These are phyloP conservation scores for Todiramphus chloris DNA, from an alignment of 2,113 vertebrate species.

Conservation along the genomic window DNA sequence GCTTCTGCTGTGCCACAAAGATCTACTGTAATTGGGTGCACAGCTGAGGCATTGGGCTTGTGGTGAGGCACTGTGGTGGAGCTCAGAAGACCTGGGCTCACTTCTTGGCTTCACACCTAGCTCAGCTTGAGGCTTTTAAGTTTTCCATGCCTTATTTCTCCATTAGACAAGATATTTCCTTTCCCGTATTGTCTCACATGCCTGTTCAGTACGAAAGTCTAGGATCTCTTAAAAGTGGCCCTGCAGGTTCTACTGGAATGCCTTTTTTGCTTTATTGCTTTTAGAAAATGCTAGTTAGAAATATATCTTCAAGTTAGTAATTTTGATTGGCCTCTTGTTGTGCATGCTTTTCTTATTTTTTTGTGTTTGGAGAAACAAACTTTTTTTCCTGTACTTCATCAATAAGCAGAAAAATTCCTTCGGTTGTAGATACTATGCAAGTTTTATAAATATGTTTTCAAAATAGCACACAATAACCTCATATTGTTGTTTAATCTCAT, in stretches of 20 bases:
- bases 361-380: not conserved
- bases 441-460: not conserved
- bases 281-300: not conserved
- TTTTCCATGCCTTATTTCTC: not conserved
- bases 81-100: not conserved
- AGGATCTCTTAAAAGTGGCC: not conserved
- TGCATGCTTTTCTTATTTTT: not conserved
- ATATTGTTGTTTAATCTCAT: not conserved
- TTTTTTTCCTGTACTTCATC: not conserved
- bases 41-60: not conserved
- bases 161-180: not conserved
- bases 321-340: not conserved
- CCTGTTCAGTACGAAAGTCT: not conserved
- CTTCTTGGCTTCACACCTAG: not conserved
- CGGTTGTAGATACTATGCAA: not conserved
- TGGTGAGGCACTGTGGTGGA: not conserved
- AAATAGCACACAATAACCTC: not conserved
- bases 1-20: not conserved
- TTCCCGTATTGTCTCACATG: not conserved
- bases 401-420: not conserved
- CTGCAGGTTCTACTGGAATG: not conserved
- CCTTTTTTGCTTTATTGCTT: not conserved
- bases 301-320: not conserved
- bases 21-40: not conserved
- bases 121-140: not conserved